Evolutionary conservation across 2,797 vertebrate species (phyloP), one percentile per base, ranked within the genome.

Genomic region (Hyperoplus immaculatus): DNA sequence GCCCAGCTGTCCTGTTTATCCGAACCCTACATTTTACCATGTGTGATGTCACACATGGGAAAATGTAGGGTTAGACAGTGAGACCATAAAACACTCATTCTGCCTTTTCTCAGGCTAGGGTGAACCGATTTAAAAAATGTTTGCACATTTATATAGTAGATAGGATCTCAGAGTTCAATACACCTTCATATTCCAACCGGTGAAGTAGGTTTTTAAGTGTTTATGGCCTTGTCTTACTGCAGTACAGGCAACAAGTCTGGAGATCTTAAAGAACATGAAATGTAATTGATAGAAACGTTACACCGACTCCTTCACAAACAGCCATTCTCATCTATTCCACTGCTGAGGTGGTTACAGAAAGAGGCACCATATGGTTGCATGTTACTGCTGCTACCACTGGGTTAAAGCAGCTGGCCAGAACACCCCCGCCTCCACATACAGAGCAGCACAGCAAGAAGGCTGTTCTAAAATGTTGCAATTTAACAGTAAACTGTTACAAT

Each of bases 351-450:
- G 68, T 54, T 66, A 62, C 51, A 81, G 73, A 57, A 69, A 75
- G 49, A 78, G 53, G 66, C 73, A 75, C 47, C 80, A 85, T 84
- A 79, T 83, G 83, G 82, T 61, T 62, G 62, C 70, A 72, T 36
- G 66, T 70, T 80, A 81, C 75, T 56, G 54, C 66, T 63, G 77
- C 64, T 42, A 75, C 76, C 41, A 61, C 83, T 66, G 82, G 70
- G 66, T 81, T 56, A 42, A 59, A 67, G 66, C 84, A 88, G 85
- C 87, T 83, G 85, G 61, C 54, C 69, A 18, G 38, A 29, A 43
- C 56, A 29, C 13, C 42, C 36, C 11, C n/a, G 56, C 10, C n/a
- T 57, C 42, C 53, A 60, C 16, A 50, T 43, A 51, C 61, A 49
- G 6, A 61, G 38, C 18, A 50, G 53, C 51, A 54, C 21, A 69